Conservation (phyloP, 2,797 vertebrate genomes). For the Mareca strepera region DNA sequence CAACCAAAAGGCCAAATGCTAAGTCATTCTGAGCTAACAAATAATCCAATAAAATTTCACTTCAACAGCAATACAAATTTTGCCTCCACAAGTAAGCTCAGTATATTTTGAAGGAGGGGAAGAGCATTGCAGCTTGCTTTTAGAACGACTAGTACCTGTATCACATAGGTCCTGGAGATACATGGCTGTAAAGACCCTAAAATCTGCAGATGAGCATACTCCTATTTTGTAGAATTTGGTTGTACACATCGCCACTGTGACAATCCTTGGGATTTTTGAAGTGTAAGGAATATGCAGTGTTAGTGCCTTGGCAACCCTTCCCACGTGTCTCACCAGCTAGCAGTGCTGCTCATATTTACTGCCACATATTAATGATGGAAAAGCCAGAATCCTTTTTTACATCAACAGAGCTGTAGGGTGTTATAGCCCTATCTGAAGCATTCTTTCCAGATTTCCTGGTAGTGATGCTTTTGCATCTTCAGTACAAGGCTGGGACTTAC, state of each 20-base stretch:
- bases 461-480: not conserved
- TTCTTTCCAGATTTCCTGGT: not conserved
- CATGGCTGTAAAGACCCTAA: not conserved
- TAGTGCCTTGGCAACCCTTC: not conserved
- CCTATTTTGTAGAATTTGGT: not conserved
- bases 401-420: not conserved
- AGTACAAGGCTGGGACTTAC: not conserved
- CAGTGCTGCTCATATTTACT: not conserved
- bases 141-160: not conserved
- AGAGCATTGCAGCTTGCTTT: not conserved
- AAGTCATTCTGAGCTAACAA: not conserved
- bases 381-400: not conserved
- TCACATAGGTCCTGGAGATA: not conserved
- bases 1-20: not conserved
- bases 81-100: not conserved
- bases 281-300: not conserved
- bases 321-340: fast-evolving
- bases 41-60: not conserved
- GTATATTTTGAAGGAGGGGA: not conserved
- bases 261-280: not conserved
- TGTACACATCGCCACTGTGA: not conserved
- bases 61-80: not conserved
- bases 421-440: not conserved
- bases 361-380: not conserved
- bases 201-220: not conserved